These are phyloP conservation scores for Drosophila paramelanica DNA, from an alignment of 2,888 invertebrate species.

Conservation along the genomic window DNA sequence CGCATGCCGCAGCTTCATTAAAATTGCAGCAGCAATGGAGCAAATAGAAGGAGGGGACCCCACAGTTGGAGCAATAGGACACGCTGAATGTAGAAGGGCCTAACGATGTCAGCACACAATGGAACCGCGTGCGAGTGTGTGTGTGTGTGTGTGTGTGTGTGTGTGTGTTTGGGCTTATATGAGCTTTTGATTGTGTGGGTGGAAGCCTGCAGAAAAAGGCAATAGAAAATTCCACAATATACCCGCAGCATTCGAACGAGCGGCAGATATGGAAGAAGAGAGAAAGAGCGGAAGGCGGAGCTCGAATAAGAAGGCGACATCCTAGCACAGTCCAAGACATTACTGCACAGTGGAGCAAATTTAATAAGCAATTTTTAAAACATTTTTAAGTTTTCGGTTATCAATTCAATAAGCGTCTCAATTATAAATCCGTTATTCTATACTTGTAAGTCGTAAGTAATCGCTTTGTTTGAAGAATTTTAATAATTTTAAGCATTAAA, in stretches of 20 bases:
- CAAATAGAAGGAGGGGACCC: conserved; percentile 5
- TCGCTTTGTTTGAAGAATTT: too few species aligned
- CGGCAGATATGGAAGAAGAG: conserved; percentile 1
- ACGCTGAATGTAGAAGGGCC: conserved; percentile 56
- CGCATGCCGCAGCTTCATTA: conserved; percentile 79
- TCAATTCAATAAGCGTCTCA: too few species aligned
- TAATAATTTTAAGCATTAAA: too few species aligned
- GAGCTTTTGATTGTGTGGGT: conserved; percentile 61
- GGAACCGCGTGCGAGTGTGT: conserved; percentile 11
- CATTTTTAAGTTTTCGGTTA: too few species aligned
- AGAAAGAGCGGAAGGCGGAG: conserved; percentile 22
- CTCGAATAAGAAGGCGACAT: conserved; percentile 29
- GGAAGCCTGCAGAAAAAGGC: conserved; percentile 62
- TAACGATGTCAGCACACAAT: conserved; percentile 75
- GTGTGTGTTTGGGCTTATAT: conserved; percentile 13
- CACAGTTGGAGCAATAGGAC: conserved; percentile 32
- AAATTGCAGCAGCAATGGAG: conserved; percentile 70
- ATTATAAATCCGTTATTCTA: too few species aligned
- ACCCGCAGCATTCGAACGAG: conserved; percentile 44
- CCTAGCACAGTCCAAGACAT: conserved; percentile 27
- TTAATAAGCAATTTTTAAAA: neutral
- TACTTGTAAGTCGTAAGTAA: too few species aligned
- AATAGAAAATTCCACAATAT: conserved; percentile 78
- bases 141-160: conserved; percentile 6
- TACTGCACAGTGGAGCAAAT: conserved; percentile 40